These are phyloP conservation scores for Campylomormyrus numenius DNA, from an alignment of 2,113 vertebrate species.

Conservation along the genomic window DNA sequence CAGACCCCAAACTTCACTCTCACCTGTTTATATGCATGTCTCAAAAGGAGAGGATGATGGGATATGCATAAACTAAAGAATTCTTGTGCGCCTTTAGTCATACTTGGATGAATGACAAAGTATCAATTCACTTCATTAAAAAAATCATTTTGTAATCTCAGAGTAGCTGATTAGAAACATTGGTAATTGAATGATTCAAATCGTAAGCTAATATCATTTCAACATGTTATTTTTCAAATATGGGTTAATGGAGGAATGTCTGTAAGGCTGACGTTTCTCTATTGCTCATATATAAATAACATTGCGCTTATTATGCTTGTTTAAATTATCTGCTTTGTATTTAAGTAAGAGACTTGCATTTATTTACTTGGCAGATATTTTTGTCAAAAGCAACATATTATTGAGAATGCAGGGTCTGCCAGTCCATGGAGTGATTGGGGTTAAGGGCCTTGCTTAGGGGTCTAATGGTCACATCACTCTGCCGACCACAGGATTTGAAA, in stretches of 20 bases:
- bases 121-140: background rate
- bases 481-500: background rate
- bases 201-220: background rate
- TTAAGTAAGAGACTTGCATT: background rate
- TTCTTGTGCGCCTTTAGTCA: background rate
- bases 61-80: background rate
- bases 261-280: background rate
- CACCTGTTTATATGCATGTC: background rate
- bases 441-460: background rate
- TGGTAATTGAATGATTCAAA: background rate
- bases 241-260: background rate
- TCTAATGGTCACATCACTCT: background rate
- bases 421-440: background rate
- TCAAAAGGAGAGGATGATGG: background rate
- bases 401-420: background rate
- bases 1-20: background rate
- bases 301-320: background rate
- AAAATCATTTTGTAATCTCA: background rate
- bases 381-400: background rate
- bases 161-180: background rate
- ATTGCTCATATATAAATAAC: background rate
- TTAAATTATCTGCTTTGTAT: background rate
- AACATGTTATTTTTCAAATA: background rate
- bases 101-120: background rate
- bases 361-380: background rate